Base-by-base conservation (phyloP, 35 echinoderm and acorn worm genomes). In the Lytechinus pictus region DNA sequence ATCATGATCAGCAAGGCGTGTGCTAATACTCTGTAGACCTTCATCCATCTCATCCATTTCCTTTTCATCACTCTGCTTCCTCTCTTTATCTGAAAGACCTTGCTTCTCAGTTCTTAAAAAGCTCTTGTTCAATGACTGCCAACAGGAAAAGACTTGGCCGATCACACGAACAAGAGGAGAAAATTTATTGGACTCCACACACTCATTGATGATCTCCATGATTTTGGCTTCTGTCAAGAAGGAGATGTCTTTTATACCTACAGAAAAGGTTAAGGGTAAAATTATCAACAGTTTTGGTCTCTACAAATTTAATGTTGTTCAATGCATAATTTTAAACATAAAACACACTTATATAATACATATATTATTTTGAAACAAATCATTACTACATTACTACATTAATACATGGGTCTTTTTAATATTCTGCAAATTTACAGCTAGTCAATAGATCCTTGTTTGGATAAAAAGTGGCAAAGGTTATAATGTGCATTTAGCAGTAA, bases 81-180 rank as follows among this genome's bases (percentile, higher is more conserved):
- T 87, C 54, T 98, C 97, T 93, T 97, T 95, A 12, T 97, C 96
- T 86, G 95, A 96, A 57, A 95, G 61, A 44, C 96, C 92, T 33
- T 86, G 87, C 86, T 94, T 93, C 7, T 57, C 86, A 14, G 95
- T 91, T 89, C 95, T 95, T 55, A 99, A 86, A 86, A 99, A 99
- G 53, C 98, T 99, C n/a, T 96, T 96, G 61, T 98, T 99, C 12
- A 99, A 90, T 14, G 95, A 94, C 86, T 97, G 96, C 96, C 96
- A 97, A 95, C 95, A 93, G 2, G 98, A 99, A 94, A 99, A 98
- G 0, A 99, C 97, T 91, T 95, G 86, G 8, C 98, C 98, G 54
- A 99, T 98, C 3, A 97, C 89, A 55, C 98, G 92, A 8, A 99
- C 98, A 52, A 99, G 88, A 52, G 98, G 98, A 27, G 97, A 96